Evolutionary conservation across 2,113 vertebrate species (phyloP), one percentile per base, ranked within the genome.

Genomic region (Tringa solitaria): DNA sequence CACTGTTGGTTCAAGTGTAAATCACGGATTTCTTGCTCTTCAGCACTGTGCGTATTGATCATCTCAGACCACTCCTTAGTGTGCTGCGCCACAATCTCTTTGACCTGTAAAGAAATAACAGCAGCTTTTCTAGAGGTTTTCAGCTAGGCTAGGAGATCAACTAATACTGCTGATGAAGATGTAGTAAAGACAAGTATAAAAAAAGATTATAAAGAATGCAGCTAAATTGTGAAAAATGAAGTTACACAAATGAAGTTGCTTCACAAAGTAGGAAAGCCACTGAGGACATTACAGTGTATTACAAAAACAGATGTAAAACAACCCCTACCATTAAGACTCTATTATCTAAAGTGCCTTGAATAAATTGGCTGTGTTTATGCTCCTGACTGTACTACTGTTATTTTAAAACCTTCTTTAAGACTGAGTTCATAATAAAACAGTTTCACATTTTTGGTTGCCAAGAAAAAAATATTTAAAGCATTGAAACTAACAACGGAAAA

Each of bases 1-100:
- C 99, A 99, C 97, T 99, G 99, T 87, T 99, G 99, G 37, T 98
- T 98, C 85, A 99, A 98, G 89, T 99, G 99, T 30, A 97, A 95
- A 87, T 99, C 99, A 23, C 98, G 99, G 93, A 99, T 98, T 57
- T 98, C 99, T 92, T 99, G 99, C 96, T 99, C 99, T 95, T 99
- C 99, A 0, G 98, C 98, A 65, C 99, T 98, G 97, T 99, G 99
- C 0, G 98, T 98, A 61, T 99, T 98, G 96, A 99, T 98, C 98
- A 99, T 99, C 95, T 99, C 99, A 0, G 99, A 99, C 99, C 99
- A 99, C 94, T 99, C 99, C 80, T 99, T 99, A 13, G 99, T 99
- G 97, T 99, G 99, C 96, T 99, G 99, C 0, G 99, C 99, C 81
- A 99, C 99, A 21, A 99, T 99, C 96, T 99, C 99, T 96, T 99